Evolutionary conservation across 1,140 invertebrate genomes (phyloP).

Genomic region (Nasonia vitripennis): DNA sequence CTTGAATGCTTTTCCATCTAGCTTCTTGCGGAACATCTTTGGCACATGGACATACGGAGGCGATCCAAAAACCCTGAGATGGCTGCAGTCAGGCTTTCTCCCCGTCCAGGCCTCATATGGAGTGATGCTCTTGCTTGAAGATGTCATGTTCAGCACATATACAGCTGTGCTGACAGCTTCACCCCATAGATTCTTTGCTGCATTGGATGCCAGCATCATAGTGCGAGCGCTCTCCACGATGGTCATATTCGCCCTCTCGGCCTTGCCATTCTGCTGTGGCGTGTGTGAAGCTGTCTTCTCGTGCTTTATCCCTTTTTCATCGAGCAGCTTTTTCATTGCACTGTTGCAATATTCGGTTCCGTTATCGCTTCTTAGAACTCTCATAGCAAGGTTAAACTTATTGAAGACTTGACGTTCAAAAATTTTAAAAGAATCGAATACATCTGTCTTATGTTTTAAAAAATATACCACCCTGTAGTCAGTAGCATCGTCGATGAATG

Average conservation of each 20-base stretch:
- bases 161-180: background rate
- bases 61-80: slow-evolving; percentile 67
- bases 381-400: slow-evolving; percentile 49
- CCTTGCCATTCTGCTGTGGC: slow-evolving; percentile 66
- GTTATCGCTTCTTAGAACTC: slow-evolving; percentile 53
- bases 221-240: background rate
- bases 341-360: slow-evolving; percentile 51
- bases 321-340: slow-evolving; percentile 47
- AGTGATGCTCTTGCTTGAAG: slow-evolving; percentile 51
- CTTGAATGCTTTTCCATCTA: slow-evolving; percentile 62
- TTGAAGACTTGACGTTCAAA: slow-evolving; percentile 32
- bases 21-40: slow-evolving; percentile 58
- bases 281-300: slow-evolving; percentile 61
- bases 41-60: slow-evolving; percentile 62
- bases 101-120: slow-evolving; percentile 57
- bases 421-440: slow-evolving; percentile 43
- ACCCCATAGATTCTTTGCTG: background rate
- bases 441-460: slow-evolving; percentile 44
- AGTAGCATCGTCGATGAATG: slow-evolving; percentile 67
- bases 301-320: background rate
- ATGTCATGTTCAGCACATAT: slow-evolving; percentile 19
- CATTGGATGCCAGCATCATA: background rate
- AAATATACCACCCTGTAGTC: slow-evolving; percentile 47
- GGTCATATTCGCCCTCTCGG: slow-evolving; percentile 65
- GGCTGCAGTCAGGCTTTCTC: slow-evolving; percentile 53